Base-by-base conservation (phyloP, 2,888 invertebrate genomes). In the Nomada hirtipes region DNA sequence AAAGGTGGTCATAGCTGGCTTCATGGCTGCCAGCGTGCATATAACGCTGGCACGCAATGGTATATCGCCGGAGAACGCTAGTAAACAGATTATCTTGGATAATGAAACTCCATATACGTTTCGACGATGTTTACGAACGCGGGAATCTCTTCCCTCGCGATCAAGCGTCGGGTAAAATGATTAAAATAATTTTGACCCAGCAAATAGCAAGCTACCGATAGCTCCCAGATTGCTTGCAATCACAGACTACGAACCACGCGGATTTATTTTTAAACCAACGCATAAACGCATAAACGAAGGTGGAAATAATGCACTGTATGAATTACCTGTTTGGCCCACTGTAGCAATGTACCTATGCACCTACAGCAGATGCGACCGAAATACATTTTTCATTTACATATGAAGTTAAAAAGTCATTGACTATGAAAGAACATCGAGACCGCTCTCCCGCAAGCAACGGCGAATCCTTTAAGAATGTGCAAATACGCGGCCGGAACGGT, bases 31-130 rank as follows among this genome's bases (percentile, higher is more conserved):
- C 84, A 85, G 85, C 80, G 83, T 87, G 86, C 86, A 87, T 86
- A 81, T 84, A 86, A 85, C 86, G 86, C 61, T 64, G 84, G 29
- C 23, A 72, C 64, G 76, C 84, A 78, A 79, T 86, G 82, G 82
- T 76, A 78, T 82, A 87, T 75, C 76, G 82, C 73, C 87, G 86
- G 88, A 71, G 50, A 88, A 82, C 84, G 83, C 67, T 84, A 79
- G 83, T 91, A 89, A 91, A 91, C 89, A 86, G 88, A 90, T 91
- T 91, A 91, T 90, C 89, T 87, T 82, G 84, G 87, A 87, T 90
- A 91, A 91, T 91, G 91, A 91, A 91, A 89, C 87, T 85, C 78
- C 81, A 83, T 61, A 68, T 70, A 36, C 26, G 70, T 53, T 29
- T 55, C 55, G n/a, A 52, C 68, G 73, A 70, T 76, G 60, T 84